Evolutionary conservation across 2,888 invertebrate species (phyloP).

Genomic region (Campoplex nolae): DNA sequence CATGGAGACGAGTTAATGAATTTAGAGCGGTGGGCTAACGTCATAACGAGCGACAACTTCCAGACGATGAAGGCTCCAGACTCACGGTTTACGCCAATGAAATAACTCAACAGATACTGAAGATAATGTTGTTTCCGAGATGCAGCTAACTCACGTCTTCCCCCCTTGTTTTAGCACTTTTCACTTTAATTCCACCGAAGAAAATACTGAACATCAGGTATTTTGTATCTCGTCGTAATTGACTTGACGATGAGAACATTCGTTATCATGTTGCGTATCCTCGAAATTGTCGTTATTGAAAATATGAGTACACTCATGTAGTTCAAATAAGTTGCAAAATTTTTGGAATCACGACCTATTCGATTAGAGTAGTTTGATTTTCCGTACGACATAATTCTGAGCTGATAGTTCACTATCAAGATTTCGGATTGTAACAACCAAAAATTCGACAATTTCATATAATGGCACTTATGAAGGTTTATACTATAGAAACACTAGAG

Average conservation of each 20-base stretch:
- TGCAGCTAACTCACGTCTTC: conserved; percentile 16
- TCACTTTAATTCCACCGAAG: conserved; percentile 11
- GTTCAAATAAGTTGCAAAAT: not conserved
- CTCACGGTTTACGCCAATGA: not conserved
- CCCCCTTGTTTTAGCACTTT: not conserved
- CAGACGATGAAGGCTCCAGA: conserved; percentile 3
- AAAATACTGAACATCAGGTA: not conserved
- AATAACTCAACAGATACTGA: conserved; percentile 30
- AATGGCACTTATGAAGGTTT: not conserved
- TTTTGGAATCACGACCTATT: not conserved
- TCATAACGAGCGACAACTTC: conserved; percentile 28
- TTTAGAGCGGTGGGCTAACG: conserved; percentile 30
- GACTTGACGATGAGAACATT: not conserved
- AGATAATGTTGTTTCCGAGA: conserved; percentile 44
- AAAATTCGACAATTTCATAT: conserved; percentile 10
- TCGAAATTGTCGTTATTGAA: too few species aligned
- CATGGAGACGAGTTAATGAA: conserved; percentile 39
- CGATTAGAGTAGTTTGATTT: not conserved
- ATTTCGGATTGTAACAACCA: not conserved
- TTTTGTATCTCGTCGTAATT: not conserved
- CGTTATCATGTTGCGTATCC: too few species aligned
- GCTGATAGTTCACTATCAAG: not conserved
- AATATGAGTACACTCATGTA: too few species aligned
- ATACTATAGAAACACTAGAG: not conserved
- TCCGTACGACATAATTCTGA: not conserved